A percentile compares a stretch with the other conserved stretches of the same genome.
These are phyloP conservation scores for Rhinatrema bivittatum DNA, from an alignment of 2,797 vertebrate genomes.

Conservation along the genomic window DNA sequence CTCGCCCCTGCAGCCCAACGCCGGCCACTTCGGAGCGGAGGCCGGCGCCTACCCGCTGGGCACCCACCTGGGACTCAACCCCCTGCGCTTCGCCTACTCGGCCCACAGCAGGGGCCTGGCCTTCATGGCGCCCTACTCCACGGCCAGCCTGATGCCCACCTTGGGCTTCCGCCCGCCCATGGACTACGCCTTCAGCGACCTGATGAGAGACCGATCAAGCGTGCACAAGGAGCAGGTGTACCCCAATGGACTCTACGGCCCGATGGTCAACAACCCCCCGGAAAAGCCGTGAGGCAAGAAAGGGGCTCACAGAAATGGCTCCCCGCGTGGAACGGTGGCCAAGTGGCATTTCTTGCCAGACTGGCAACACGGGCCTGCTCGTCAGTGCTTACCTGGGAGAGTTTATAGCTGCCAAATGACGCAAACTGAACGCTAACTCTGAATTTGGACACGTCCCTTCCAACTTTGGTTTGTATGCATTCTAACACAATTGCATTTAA, in stretches of 20 bases:
- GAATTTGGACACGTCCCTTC: too few species aligned
- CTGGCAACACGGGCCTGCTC: too few species aligned
- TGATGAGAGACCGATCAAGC: conserved; percentile 91
- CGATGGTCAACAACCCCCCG: conserved; percentile 86
- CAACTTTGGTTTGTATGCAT: not conserved
- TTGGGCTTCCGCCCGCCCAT: conserved; percentile 92
- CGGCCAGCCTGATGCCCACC: conserved; percentile 88
- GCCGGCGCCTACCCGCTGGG: conserved; percentile 79
- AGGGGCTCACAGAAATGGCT: too few species aligned
- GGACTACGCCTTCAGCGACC: conserved; percentile 97
- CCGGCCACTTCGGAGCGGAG: conserved; percentile 85
- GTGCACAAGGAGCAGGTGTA: conserved; percentile 92
- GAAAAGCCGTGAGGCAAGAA: conserved; percentile 92
- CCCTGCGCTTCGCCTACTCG: conserved; percentile 90
- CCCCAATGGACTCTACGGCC: conserved; percentile 79
- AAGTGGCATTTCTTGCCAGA: too few species aligned
- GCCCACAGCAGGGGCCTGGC: conserved; percentile 94
- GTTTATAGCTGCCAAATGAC: too few species aligned
- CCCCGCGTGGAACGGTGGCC: not conserved
- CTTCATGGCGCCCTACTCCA: conserved; percentile 96
- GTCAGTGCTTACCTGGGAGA: too few species aligned
- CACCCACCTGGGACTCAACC: conserved; percentile 87
- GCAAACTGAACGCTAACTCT: too few species aligned
- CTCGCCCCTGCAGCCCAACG: conserved; percentile 89
- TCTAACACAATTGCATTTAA: conserved; percentile 41